Evolutionary conservation across 2,113 vertebrate genomes (phyloP).

Genomic region (Polypterus senegalus): DNA sequence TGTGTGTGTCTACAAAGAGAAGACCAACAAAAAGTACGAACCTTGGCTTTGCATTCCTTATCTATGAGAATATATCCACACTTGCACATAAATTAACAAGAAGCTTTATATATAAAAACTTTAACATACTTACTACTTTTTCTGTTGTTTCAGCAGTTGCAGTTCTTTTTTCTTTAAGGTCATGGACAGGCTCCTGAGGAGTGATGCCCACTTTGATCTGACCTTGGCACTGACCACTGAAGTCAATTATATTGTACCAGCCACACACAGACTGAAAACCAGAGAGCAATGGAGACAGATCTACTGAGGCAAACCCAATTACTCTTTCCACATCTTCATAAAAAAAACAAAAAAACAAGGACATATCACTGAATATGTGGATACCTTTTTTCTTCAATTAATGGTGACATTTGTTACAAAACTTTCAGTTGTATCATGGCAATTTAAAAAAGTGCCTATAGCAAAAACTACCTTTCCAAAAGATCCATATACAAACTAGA

Average conservation of each 20-base stretch:
- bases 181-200: slow-evolving; percentile 55
- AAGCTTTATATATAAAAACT: no score
- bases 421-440: no score
- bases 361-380: background rate
- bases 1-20: no score
- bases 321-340: slow-evolving; percentile 69
- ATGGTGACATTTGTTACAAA: no score
- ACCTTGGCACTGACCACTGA: slow-evolving; percentile 80
- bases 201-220: slow-evolving; percentile 86
- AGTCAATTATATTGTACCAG: slow-evolving; percentile 91
- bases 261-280: slow-evolving; percentile 84
- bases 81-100: no score
- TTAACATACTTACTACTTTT: slow-evolving; percentile 13
- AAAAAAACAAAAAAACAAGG: slow-evolving; percentile 9
- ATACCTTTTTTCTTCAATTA: no score
- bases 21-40: no score
- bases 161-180: slow-evolving; percentile 56
- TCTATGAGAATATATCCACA: no score
- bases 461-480: no score
- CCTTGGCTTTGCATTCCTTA: no score
- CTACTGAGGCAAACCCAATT: slow-evolving; percentile 82
- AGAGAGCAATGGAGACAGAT: slow-evolving; percentile 79
- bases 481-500: no score
- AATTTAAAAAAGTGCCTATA: no score
- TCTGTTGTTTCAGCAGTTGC: slow-evolving; percentile 26